Conservation (phyloP, 2,113 vertebrate species). For the Ifrita kowaldi region DNA sequence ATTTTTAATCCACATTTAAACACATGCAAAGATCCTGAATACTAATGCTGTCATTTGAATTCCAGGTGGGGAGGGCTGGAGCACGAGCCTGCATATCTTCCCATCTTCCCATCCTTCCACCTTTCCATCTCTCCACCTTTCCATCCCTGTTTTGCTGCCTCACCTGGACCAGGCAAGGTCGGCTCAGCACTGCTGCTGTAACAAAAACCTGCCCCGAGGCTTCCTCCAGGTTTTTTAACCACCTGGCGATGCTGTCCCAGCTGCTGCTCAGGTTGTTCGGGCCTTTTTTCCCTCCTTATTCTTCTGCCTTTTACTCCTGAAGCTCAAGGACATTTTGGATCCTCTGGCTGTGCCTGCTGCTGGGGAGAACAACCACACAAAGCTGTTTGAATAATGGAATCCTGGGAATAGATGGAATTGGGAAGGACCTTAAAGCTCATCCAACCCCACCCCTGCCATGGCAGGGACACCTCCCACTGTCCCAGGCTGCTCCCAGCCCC, state of each 20-base stretch:
- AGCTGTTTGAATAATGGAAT: background rate
- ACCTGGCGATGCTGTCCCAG: background rate
- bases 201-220: background rate
- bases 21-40: slow-evolving; percentile 59
- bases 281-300: rapidly evolving
- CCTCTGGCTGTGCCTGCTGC: background rate
- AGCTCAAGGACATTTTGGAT: background rate
- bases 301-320: background rate
- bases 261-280: background rate
- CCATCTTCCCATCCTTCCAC: background rate
- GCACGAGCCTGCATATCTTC: slow-evolving; percentile 11
- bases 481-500: background rate
- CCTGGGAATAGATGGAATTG: background rate
- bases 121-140: background rate
- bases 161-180: background rate
- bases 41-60: slow-evolving; percentile 52
- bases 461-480: background rate
- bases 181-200: background rate
- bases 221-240: background rate
- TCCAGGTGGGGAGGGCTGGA: background rate
- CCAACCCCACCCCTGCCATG: background rate
- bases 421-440: background rate
- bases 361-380: background rate
- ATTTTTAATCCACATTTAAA: slow-evolving; percentile 69
- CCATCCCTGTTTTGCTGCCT: background rate